Percentiles rank a stretch among this genome's conserved stretches.
Evolutionary conservation across 2,797 vertebrate genomes (phyloP).

Genomic region (Salarias fasciatus): DNA sequence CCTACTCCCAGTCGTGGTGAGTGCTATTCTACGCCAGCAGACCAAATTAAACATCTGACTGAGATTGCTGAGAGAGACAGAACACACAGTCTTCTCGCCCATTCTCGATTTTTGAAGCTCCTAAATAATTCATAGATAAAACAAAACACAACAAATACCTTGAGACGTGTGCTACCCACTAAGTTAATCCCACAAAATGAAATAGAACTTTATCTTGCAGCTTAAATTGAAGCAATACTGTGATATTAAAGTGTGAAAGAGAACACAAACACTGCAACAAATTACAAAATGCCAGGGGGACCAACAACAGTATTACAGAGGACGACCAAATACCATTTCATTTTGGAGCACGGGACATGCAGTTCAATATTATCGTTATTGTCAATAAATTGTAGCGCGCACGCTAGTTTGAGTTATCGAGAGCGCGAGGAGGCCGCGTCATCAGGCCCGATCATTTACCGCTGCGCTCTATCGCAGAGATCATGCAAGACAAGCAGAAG

Average conservation of each 20-base stretch:
- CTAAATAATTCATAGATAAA: conserved; percentile 89
- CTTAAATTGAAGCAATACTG: conserved; percentile 85
- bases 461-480: conserved; percentile 23
- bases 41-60: conserved; percentile 84
- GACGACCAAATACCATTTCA: conserved; percentile 76
- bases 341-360: conserved; percentile 65
- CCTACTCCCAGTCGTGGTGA: conserved; percentile 73
- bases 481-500: conserved; percentile 17
- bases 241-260: conserved; percentile 85
- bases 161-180: conserved; percentile 77
- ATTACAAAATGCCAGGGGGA: conserved; percentile 79
- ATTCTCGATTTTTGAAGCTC: conserved; percentile 72
- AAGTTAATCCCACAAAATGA: conserved; percentile 87
- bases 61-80: conserved; percentile 76
- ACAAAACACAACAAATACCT: conserved; percentile 86
- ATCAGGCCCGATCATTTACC: conserved; percentile 2
- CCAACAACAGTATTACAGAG: conserved; percentile 63
- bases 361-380: conserved; percentile 70
- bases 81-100: conserved; percentile 52
- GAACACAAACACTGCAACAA: conserved; percentile 80
- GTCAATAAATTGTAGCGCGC: conserved; percentile 69
- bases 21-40: conserved; percentile 72
- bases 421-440: conserved; percentile 5
- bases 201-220: conserved; percentile 83
- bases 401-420: conserved; percentile 51